Base-by-base conservation (phyloP, 2,797 vertebrate genomes). In the Sebastes matsubarae region DNA sequence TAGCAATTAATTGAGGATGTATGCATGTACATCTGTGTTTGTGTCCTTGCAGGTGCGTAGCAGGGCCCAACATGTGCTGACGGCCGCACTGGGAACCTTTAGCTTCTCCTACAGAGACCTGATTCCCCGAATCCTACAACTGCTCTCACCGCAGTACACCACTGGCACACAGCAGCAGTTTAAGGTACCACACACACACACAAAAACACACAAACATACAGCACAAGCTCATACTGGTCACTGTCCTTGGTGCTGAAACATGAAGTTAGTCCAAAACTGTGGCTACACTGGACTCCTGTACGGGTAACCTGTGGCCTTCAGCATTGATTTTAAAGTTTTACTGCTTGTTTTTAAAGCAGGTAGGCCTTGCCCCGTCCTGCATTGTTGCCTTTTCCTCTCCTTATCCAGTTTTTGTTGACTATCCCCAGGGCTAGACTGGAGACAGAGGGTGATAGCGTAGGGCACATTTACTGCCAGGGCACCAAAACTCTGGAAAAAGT, bases 51-150 rank as follows among this genome's bases (percentile, higher is more conserved):
- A 99, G 98, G 98, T 99, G 58, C 96, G 98, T 81, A 98, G 96
- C 92, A 97, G 97, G 90, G 98, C 98, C 77, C 98, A 99, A 91
- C 96, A 95, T 79, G 97, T 97, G 27, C 96, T 99, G 88, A 98
- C 97, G 88, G 93, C 95, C 11, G 96, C 97, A 24, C 90, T 99
- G 91, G 97, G 96, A 82, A 97, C 96, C 0, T 99, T 97, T 86
- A 98, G 97, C 87, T 99, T 99, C 92, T 97, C 98, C 83, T 98
- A 98, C 94, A 96, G 98, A 91, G 98, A 99, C 93, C 93, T 99
- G 67, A 97, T 97, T 89, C 97, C 98, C 38, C 92, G 96, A 69
- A 97, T 99, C 87, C 91, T 99, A 75, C 96, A 97, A 85, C 96
- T 98, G 77, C 91, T 99, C 85, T 94, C 93, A 25, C 98, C 97